Percentiles rank a stretch among this genome's conserved stretches.
These are phyloP conservation scores for Drosophila quasianomalipes DNA, from an alignment of 2,888 invertebrate species.

Conservation along the genomic window DNA sequence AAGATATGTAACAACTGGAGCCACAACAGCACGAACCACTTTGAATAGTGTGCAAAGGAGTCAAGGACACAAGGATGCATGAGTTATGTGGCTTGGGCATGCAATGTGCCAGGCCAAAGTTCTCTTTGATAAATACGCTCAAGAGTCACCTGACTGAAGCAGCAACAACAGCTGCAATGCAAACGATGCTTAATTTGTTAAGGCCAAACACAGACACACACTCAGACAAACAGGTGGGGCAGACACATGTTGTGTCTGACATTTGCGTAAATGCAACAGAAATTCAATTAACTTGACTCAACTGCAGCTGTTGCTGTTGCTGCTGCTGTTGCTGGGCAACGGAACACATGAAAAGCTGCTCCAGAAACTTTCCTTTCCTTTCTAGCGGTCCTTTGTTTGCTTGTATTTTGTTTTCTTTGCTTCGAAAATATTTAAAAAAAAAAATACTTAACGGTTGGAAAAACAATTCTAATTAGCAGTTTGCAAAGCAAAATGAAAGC, in stretches of 20 bases:
- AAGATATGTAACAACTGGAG: constrained; percentile 37
- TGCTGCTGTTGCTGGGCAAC: constrained; percentile 44
- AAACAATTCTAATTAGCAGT: constrained; percentile 58
- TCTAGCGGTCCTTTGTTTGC: background rate
- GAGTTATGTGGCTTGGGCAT: constrained; percentile 64
- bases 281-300: constrained; percentile 70
- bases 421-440: constrained; percentile 11
- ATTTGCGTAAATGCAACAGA: constrained; percentile 61
- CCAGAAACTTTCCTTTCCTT: constrained; percentile 12
- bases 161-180: constrained; percentile 32
- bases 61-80: constrained; percentile 31
- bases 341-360: constrained; percentile 50
- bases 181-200: constrained; percentile 73
- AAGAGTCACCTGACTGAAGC: constrained; percentile 54
- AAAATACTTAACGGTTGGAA: background rate
- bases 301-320: constrained; percentile 15
- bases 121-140: constrained; percentile 68
- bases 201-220: constrained; percentile 29
- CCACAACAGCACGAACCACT: background rate
- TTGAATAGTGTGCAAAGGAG: constrained; percentile 1
- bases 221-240: constrained; percentile 9
- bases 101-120: constrained; percentile 62
- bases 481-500: constrained; percentile 28
- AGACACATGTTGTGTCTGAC: constrained; percentile 39
- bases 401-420: constrained; percentile 23